A percentile compares a stretch with the other conserved stretches of the same genome.
These are phyloP conservation scores for Mus musculus DNA, from an alignment of 2,113 vertebrate species.

Conservation along the genomic window DNA sequence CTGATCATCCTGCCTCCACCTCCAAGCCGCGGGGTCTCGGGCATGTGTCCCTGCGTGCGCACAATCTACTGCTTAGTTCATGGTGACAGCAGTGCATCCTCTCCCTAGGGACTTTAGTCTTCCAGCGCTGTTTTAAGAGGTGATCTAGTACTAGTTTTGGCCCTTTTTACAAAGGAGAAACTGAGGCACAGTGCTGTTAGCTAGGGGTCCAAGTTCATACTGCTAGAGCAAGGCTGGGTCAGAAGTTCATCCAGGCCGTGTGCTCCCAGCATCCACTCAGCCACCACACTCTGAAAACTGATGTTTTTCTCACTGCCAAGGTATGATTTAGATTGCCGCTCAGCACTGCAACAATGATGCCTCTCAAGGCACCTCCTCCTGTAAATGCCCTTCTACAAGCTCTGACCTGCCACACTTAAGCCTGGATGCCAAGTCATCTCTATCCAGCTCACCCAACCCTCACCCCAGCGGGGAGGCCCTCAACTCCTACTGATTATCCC, in stretches of 20 bases:
- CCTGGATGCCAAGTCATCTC: background rate
- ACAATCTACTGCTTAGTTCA: background rate
- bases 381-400: rapidly evolving
- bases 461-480: background rate
- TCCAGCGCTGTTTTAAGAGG: background rate
- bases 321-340: background rate
- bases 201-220: background rate
- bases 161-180: background rate
- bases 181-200: background rate
- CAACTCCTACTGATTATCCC: background rate
- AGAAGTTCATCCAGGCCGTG: background rate
- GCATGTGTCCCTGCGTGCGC: background rate
- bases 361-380: background rate
- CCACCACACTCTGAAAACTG: background rate
- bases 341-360: rapidly evolving
- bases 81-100: background rate
- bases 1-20: background rate
- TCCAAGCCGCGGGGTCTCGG: background rate
- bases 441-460: background rate
- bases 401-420: background rate
- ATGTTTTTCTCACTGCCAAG: background rate
- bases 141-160: background rate
- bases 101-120: background rate
- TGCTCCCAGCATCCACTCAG: background rate
- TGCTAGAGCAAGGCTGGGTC: background rate